Base-by-base conservation (phyloP, 2,797 vertebrate genomes). In the Malacoctenus gilli region DNA sequence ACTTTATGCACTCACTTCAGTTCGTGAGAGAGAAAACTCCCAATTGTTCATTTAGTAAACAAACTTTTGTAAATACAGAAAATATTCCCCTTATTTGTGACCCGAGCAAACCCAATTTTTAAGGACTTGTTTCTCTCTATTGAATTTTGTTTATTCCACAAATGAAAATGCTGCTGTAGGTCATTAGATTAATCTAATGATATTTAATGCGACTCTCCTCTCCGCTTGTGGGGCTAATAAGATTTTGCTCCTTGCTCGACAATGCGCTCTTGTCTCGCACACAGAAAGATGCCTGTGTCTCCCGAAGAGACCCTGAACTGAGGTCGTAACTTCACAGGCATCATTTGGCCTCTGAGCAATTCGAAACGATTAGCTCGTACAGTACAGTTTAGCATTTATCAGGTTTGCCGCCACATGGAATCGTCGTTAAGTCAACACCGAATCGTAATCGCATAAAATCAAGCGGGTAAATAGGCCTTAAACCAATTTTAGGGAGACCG, bases 131-230 rank as follows among this genome's bases (percentile, higher is more conserved):
- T 73, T 66, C 59, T 66, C 63, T 88, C 9, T 82, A 88, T 84
- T 83, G 64, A 85, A 85, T 89, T 86, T 62, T 71, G 79, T 90
- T 88, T 85, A 77, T 82, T 50, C 72, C 83, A 53, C 85, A 91
- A 93, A 93, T 92, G 87, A 90, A 91, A 92, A 88, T 56, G 84
- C 87, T 91, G 87, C 88, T 60, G 91, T 87, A 84, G 63, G 85
- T 90, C 87, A 91, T 93, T 92, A 91, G 69, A 90, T 89, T 90
- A 91, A 92, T 92, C 83, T 84, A 90, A 93, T 92, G 81, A 86
- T 73, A 77, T 82, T 80, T 83, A 80, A 70, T 79, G 83, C 83
- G 81, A 75, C 83, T 86, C 71, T 77, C 59, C 67, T 83, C 72
- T 84, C 77, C 40, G 39, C 75, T 63, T 50, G 63, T 77, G 73